phyloP scores from a whole-genome alignment of 2,113 vertebrate species.

The Brachyhypopomus occidentalis region DNA sequence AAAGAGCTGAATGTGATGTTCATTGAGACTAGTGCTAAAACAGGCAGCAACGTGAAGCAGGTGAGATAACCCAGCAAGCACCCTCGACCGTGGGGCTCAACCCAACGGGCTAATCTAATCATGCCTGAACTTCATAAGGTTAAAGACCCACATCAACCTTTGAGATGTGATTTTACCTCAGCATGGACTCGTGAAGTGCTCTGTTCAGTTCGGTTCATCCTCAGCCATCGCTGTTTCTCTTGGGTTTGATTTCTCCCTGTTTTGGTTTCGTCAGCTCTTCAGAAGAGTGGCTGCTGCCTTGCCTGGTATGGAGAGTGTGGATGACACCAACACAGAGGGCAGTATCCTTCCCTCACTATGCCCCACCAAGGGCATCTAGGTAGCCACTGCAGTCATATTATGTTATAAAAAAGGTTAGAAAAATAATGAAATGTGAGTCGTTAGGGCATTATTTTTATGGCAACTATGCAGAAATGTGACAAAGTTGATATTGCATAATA shows the following conservation, averaged over 20 bases:
- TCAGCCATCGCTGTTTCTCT: not conserved
- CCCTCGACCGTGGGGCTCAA: not conserved
- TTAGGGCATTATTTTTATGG: too few relatives aligned
- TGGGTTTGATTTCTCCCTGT: not conserved
- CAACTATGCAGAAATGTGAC: too few relatives aligned
- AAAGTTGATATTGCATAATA: too few relatives aligned
- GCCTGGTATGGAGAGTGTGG: conserved; percentile 80
- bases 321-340: conserved; percentile 81
- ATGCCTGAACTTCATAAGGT: too few relatives aligned
- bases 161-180: conserved; percentile 36
- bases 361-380: too few relatives aligned
- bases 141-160: not conserved
- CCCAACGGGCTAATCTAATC: not conserved
- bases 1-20: conserved; percentile 94
- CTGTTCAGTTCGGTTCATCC: not conserved
- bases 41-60: conserved; percentile 81
- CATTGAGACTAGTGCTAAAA: conserved; percentile 84
- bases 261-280: conserved; percentile 69
- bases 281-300: conserved; percentile 78
- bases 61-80: conserved; percentile 54
- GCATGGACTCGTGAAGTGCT: conserved; percentile 3
- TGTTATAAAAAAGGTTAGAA: too few relatives aligned
- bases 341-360: conserved; percentile 75
- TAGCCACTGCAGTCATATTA: too few relatives aligned
- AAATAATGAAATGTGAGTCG: too few relatives aligned